A percentile compares a stretch with the other conserved stretches of the same genome.
Conservation (phyloP, 2,888 invertebrate genomes). For the Amblyjoppa fuscipennis region DNA sequence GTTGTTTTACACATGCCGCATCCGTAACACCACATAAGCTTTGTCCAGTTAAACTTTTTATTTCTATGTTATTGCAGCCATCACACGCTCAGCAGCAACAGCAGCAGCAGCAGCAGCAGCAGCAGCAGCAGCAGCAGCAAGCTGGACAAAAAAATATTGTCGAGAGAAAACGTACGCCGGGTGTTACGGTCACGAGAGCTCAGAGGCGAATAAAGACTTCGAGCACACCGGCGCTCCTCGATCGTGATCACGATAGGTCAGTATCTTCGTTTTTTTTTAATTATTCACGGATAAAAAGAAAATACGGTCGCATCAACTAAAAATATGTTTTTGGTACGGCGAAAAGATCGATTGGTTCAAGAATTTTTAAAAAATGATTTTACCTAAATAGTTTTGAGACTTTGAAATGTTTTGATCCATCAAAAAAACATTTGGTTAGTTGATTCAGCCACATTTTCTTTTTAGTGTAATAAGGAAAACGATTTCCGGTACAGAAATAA, state of each 20-base stretch:
- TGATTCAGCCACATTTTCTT: too few relatives aligned
- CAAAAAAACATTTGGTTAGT: too few relatives aligned
- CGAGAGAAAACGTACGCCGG: slow-evolving; percentile 79
- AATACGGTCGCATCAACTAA: too few relatives aligned
- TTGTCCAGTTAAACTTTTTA: slow-evolving; percentile 1
- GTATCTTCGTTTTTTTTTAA: slow-evolving; percentile 57
- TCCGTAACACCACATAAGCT: not conserved
- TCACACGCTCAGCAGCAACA: slow-evolving; percentile 50
- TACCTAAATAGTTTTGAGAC: too few relatives aligned
- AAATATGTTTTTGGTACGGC: too few relatives aligned
- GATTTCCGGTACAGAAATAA: too few relatives aligned
- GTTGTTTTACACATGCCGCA: slow-evolving; percentile 30
- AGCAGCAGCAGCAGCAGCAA: slow-evolving; percentile 64
- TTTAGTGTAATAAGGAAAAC: too few relatives aligned
- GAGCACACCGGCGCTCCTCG: slow-evolving; percentile 81
- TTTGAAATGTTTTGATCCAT: too few relatives aligned
- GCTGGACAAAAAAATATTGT: slow-evolving; percentile 58
- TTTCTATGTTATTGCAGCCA: slow-evolving; percentile 63
- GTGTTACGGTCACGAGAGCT: slow-evolving; percentile 75
- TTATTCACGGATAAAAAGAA: not conserved
- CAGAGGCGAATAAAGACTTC: slow-evolving; percentile 82
- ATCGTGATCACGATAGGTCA: slow-evolving; percentile 80
- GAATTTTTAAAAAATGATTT: too few relatives aligned
- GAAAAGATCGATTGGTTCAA: too few relatives aligned
- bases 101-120: slow-evolving; percentile 53